Evolutionary conservation across 2,797 vertebrate species (phyloP).

Genomic region (Parauchenoglanis ngamensis): DNA sequence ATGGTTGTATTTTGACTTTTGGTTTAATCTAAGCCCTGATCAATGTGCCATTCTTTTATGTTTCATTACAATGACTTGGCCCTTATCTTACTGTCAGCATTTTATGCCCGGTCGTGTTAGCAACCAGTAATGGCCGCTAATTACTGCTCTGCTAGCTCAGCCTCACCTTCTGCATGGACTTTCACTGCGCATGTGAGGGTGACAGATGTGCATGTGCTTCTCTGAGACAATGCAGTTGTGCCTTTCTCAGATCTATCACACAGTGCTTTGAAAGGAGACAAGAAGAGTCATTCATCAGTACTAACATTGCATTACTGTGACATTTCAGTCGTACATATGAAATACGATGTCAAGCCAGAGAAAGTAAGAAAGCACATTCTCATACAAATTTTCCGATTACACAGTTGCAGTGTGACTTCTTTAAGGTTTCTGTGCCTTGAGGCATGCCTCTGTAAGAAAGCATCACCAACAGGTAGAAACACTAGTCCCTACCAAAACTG

Average conservation of each 20-base stretch:
- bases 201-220: conserved; percentile 63
- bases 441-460: background rate
- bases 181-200: conserved; percentile 65
- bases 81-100: conserved; percentile 20
- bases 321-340: background rate
- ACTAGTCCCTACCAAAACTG: background rate
- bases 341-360: conserved; percentile 12
- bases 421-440: background rate
- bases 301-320: conserved; percentile 1
- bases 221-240: conserved; percentile 63
- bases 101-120: conserved; percentile 24
- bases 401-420: background rate
- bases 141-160: conserved; percentile 32
- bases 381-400: background rate
- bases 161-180: conserved; percentile 40
- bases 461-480: background rate
- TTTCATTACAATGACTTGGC: conserved; percentile 17
- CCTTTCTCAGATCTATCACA: conserved; percentile 69
- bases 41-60: conserved; percentile 31
- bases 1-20: conserved; percentile 2
- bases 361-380: background rate
- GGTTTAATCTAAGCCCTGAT: conserved; percentile 11
- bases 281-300: background rate
- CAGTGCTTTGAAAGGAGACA: conserved; percentile 37
- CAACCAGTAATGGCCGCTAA: conserved; percentile 15